Percentiles rank a stretch among this genome's conserved stretches.
Evolutionary conservation across 1,140 invertebrate species (phyloP).

Genomic region (Lasioglossum baleicum): DNA sequence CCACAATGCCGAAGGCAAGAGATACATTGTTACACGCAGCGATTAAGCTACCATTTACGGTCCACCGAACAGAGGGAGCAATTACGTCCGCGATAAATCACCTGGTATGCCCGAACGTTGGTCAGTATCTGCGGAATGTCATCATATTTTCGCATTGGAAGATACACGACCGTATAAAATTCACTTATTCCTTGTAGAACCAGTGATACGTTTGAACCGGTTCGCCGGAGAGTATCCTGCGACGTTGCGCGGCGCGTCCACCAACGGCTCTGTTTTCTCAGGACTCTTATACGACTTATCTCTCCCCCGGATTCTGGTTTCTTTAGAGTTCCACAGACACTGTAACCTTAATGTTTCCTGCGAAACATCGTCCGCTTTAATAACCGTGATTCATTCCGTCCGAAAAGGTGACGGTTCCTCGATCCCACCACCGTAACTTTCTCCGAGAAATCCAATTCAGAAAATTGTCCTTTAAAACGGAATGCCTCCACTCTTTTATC

Average conservation of each 20-base stretch:
- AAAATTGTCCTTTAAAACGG: too few species aligned
- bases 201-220: slow-evolving; percentile 36
- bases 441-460: too few species aligned
- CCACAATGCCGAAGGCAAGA: not conserved
- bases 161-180: slow-evolving; percentile 27
- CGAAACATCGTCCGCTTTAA: not conserved
- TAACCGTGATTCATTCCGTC: not conserved
- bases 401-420: not conserved
- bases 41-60: not conserved
- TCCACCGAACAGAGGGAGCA: not conserved
- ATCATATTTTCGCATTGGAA: slow-evolving; percentile 17
- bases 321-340: not conserved
- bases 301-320: slow-evolving; percentile 1
- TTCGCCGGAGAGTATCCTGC: slow-evolving; percentile 16
- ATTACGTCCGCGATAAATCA: not conserved
- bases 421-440: not conserved
- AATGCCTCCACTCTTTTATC: too few species aligned
- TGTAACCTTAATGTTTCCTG: slow-evolving; percentile 6
- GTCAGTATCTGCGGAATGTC: not conserved
- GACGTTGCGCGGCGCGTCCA: not conserved
- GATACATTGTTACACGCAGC: not conserved
- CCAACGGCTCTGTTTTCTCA: slow-evolving; percentile 36
- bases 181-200: slow-evolving; percentile 36
- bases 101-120: not conserved
- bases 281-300: slow-evolving; percentile 24